These are phyloP conservation scores for Chondrosia reniformis DNA, from an alignment of 37 sponge, comb jelly and placozoan species.

Conservation along the genomic window DNA sequence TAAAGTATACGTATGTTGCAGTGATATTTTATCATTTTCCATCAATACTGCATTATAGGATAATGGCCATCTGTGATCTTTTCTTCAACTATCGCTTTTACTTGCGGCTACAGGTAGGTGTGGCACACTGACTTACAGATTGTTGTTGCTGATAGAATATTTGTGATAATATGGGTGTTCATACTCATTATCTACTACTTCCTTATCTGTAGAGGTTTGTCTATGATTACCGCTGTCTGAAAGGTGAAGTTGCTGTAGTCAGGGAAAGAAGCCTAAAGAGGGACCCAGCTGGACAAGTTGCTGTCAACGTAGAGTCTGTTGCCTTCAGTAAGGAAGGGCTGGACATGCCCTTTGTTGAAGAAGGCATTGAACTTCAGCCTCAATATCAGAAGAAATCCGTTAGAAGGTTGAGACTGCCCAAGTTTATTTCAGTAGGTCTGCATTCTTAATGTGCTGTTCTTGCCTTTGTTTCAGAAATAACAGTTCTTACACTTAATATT, in stretches of 20 bases:
- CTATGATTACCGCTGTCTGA: constrained; percentile 39
- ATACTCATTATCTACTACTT: background rate
- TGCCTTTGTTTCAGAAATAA: too few species aligned
- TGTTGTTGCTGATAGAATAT: background rate
- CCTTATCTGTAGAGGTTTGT: constrained; percentile 24
- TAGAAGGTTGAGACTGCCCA: constrained; percentile 1
- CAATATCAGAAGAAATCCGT: background rate
- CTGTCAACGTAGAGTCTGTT: too few species aligned
- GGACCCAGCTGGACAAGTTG: too few species aligned
- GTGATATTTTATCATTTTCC: background rate
- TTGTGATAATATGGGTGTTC: background rate
- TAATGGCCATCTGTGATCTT: constrained; percentile 54
- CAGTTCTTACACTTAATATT: too few species aligned
- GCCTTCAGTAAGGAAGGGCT: too few species aligned
- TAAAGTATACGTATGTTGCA: background rate
- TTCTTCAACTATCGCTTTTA: constrained; percentile 70
- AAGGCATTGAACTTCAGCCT: background rate
- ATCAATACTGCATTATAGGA: constrained; percentile 3
- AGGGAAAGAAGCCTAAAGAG: background rate
- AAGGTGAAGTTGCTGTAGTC: constrained; percentile 3
- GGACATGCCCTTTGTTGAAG: background rate
- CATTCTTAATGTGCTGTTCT: too few species aligned
- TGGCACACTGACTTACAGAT: background rate
- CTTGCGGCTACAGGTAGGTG: constrained; percentile 42
- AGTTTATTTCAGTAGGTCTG: background rate